Base-by-base conservation (phyloP, 2,888 invertebrate species). In the Melipona bicolor region DNA sequence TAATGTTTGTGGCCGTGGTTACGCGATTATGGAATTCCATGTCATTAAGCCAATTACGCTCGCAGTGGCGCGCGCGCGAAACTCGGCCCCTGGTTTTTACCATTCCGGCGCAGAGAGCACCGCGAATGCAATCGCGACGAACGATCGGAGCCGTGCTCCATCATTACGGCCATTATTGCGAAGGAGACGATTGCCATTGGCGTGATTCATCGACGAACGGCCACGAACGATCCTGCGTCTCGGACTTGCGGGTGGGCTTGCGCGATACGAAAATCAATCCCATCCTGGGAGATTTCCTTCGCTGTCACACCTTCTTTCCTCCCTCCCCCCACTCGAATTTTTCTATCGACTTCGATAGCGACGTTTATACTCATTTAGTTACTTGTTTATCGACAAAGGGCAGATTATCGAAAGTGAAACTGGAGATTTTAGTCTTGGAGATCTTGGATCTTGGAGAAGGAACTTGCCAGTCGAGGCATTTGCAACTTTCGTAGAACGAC, bases 81-180 rank as follows among this genome's bases (percentile, higher is more conserved):
- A 77, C 74, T 72, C 75, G 54, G 78, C 70, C 62, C 65, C 59
- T 73, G 80, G 43, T 74, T 79, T 79, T 79, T 84, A 54, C 61
- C 52, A 62, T 84, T 67, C 61, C 64, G 62, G 56, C 32, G 70
- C 50, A 73, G 43, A 73, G 56, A 65, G 81, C 81, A 82, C 49
- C 77, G 81, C 77, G 64, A 76, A 27, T 50, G 76, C 76, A 88
- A 88, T 88, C 89, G 89, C 74, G 84, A 88, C 75, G 76, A 88
- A 87, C 88, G 84, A 88, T 88, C 88, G 81, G 1, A 56, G 17
- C 75, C 62, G 78, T 84, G 84, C 79, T 77, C 88, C 84, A 84
- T 88, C 77, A 88, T 88, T 83, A 84, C 87, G 78, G 77, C 80
- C 76, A 74, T 64, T 82, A 87, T 88, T 88, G 87, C 88, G 89